A percentile compares a stretch with the other conserved stretches of the same genome.
phyloP scores from a whole-genome alignment of 2,797 vertebrate species.

The Artibeus jamaicensis region DNA sequence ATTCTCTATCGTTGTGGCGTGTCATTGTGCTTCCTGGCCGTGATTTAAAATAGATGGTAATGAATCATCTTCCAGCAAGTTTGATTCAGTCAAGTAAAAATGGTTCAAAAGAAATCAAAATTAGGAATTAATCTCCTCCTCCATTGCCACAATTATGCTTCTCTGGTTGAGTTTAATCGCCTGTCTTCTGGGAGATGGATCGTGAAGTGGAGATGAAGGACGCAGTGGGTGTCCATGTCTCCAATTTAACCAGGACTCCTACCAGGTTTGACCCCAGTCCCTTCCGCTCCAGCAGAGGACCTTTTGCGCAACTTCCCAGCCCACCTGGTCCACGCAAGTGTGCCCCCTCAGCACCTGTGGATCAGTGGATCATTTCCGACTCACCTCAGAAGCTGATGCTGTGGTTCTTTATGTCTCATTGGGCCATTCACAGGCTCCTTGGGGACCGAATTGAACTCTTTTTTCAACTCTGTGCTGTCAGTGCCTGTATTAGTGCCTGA shows the following conservation, averaged over 20 bases:
- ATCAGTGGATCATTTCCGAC: neutral
- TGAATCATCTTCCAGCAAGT: constrained; percentile 70
- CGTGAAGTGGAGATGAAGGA: neutral
- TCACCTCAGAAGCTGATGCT: neutral
- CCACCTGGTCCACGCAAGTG: accelerated
- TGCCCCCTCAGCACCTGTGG: neutral
- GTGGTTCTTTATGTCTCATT: neutral
- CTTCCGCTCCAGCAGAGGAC: neutral
- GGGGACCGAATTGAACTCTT: neutral
- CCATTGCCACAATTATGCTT: neutral
- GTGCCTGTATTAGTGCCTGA: neutral
- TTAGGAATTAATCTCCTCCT: constrained; percentile 73
- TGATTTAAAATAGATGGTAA: constrained; percentile 75
- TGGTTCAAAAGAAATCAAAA: constrained; percentile 72
- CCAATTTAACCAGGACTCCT: neutral
- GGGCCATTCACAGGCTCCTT: neutral
- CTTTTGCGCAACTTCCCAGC: neutral
- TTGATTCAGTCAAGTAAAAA: constrained; percentile 76
- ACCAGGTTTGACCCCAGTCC: neutral
- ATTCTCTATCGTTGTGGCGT: constrained; percentile 60
- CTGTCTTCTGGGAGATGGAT: neutral
- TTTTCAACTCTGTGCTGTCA: neutral
- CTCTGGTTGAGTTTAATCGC: neutral
- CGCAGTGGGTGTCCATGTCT: neutral
- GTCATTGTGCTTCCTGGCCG: constrained; percentile 71